These are phyloP conservation scores for Leptopilina syphax DNA, from an alignment of 2,888 invertebrate genomes.

Conservation along the genomic window DNA sequence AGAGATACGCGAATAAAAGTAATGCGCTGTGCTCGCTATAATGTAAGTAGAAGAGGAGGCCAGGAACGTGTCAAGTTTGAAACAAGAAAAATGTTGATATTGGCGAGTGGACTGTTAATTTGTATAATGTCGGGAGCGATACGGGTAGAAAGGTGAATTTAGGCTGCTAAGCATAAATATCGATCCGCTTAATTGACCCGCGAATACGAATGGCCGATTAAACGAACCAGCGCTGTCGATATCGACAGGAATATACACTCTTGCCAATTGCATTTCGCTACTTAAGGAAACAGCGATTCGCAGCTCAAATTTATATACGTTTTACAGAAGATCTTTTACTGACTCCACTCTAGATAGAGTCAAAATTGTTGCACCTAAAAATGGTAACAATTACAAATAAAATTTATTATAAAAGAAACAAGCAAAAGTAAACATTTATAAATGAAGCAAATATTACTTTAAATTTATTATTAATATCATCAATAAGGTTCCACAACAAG, in stretches of 20 bases:
- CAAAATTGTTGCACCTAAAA: neutral
- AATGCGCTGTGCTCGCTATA: neutral
- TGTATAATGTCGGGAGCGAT: slow-evolving; percentile 47
- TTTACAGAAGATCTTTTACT: slow-evolving; percentile 25
- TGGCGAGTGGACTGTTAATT: slow-evolving; percentile 24
- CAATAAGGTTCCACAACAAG: too few relatives aligned
- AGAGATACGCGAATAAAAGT: neutral
- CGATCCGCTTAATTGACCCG: slow-evolving; percentile 57
- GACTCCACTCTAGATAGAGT: neutral
- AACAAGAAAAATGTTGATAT: slow-evolving; percentile 21
- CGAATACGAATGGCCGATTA: slow-evolving; percentile 53
- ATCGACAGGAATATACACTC: slow-evolving; percentile 9
- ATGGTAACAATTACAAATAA: neutral
- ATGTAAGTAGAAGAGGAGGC: slow-evolving; percentile 41
- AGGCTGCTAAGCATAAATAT: slow-evolving; percentile 48
- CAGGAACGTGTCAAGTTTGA: slow-evolving; percentile 26
- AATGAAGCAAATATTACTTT: too few relatives aligned
- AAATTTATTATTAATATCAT: too few relatives aligned
- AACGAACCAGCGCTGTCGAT: slow-evolving; percentile 49
- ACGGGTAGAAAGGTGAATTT: slow-evolving; percentile 27
- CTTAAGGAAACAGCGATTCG: slow-evolving; percentile 25
- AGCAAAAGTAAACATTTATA: too few relatives aligned
- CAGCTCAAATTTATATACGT: slow-evolving; percentile 24
- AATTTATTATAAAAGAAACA: too few relatives aligned
- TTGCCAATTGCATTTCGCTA: neutral